A percentile compares a stretch with the other conserved stretches of the same genome.
Evolutionary conservation across 2,888 invertebrate genomes (phyloP).

Genomic region (Theodoxus fluviatilis): DNA sequence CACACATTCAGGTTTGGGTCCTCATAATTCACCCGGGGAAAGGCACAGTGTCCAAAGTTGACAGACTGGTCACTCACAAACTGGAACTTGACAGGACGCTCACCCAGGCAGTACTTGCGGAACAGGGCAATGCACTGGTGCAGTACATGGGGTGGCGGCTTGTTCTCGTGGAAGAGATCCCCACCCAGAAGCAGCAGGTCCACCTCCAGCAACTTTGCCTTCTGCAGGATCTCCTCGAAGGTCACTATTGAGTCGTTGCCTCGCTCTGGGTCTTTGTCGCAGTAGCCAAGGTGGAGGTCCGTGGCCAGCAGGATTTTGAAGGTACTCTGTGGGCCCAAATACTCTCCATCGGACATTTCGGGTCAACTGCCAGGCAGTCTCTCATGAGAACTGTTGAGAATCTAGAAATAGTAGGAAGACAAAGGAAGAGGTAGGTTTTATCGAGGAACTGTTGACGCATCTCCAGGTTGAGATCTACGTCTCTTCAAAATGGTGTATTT

Average conservation of each 20-base stretch:
- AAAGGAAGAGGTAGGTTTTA: too few relatives aligned
- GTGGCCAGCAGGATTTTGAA: slow-evolving; percentile 84
- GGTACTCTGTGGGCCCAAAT: too few relatives aligned
- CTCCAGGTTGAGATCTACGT: too few relatives aligned
- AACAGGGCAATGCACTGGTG: slow-evolving; percentile 72
- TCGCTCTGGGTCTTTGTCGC: slow-evolving; percentile 76
- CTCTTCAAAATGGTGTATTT: too few relatives aligned
- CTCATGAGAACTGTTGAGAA: too few relatives aligned
- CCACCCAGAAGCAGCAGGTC: slow-evolving; percentile 92
- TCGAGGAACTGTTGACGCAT: too few relatives aligned
- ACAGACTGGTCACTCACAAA: slow-evolving; percentile 84
- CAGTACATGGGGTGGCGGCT: slow-evolving; percentile 82
- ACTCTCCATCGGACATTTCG: too few relatives aligned
- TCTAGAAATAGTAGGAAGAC: too few relatives aligned
- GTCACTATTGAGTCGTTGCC: slow-evolving; percentile 86
- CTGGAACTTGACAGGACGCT: slow-evolving; percentile 73
- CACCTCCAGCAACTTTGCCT: slow-evolving; percentile 72
- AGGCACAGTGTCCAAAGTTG: slow-evolving; percentile 76
- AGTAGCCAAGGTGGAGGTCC: slow-evolving; percentile 92
- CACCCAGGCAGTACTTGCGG: slow-evolving; percentile 75
- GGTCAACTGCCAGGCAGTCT: too few relatives aligned
- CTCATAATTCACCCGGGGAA: slow-evolving; percentile 85
- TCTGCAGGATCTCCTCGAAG: slow-evolving; percentile 91
- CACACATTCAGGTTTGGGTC: slow-evolving; percentile 92
- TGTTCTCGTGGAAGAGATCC: slow-evolving; percentile 94